Base-by-base conservation (phyloP, 53 echinoderm and acorn worm genomes). In the Pentamera pediparva region DNA sequence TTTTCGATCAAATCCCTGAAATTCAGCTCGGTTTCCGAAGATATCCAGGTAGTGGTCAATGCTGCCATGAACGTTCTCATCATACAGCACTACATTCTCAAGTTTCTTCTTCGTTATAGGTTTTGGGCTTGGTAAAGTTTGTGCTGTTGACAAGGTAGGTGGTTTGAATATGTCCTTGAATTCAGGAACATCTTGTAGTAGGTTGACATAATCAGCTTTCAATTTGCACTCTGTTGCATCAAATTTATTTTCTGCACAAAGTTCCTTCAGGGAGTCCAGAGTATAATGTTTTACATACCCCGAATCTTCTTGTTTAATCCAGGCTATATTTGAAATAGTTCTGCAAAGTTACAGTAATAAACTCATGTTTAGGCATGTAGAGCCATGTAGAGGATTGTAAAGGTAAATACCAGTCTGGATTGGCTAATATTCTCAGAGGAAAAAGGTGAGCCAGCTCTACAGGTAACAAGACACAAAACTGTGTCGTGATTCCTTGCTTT, bases 1-100 rank as follows among this genome's bases (percentile, higher is more conserved):
- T 65, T 65, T 65, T 9, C 24, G 26, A 40, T 25, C 5, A 3
- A 41, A 65, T 19, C 65, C 65, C 27, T 65, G 65, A 65, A 65
- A 65, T 65, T 65, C 26, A 26, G 65, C 65, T 40, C 43, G 65
- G 27, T 65, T 39, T 15, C 43, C 43, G 43, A 65, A 65, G 3
- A 65, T 15, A 20, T 65, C 65, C 3, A 65, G 65, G 26, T 26
- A 65, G 29, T 65, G 65, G 37, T 65, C 65, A 43, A 65, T 40
- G 22, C 10, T 19, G 27, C 43, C 45, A 40, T 65, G 43, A 40
- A 65, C 9, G 39, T 65, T 65, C 10, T 65, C 65, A 40, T 65
- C 30, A 40, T 37, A 43, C 38, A 65, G 41, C 0, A 65, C 62
- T 11, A 56, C 24, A 21, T 62, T 62, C 20, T 62, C 62, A 33